Percentiles rank a stretch among this genome's conserved stretches.
Evolutionary conservation across 2,113 vertebrate species (phyloP).

Genomic region (Sturnus vulgaris): DNA sequence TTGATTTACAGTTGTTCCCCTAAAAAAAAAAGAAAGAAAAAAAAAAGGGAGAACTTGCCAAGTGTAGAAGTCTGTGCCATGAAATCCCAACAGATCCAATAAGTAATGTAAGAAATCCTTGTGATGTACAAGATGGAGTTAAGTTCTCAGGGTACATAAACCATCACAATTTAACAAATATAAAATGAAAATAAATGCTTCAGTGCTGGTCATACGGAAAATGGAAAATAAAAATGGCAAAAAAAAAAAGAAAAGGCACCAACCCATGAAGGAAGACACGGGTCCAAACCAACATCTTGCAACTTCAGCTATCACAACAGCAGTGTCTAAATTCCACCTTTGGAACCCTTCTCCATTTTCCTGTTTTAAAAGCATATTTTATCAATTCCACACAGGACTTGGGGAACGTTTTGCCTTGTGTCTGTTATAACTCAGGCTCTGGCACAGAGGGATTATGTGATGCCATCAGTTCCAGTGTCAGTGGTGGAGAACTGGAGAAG

Average conservation of each 20-base stretch:
- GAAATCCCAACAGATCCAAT: background rate
- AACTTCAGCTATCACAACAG: background rate
- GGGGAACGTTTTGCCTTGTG: background rate
- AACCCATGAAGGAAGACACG: background rate
- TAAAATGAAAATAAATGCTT: background rate
- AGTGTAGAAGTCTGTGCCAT: background rate
- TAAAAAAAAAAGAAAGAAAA: background rate
- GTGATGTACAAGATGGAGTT: background rate
- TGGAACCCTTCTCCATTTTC: background rate
- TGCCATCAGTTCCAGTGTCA: background rate
- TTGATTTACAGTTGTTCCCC: background rate
- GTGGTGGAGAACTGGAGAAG: background rate
- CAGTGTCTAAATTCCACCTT: background rate
- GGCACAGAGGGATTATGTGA: background rate
- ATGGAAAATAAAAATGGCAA: background rate
- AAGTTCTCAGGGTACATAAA: background rate
- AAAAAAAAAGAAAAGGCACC: background rate
- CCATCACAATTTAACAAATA: background rate
- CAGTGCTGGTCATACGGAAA: background rate
- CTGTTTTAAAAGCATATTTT: background rate
- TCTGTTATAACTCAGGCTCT: background rate
- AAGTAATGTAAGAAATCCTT: background rate
- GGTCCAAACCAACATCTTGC: background rate
- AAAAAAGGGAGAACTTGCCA: background rate
- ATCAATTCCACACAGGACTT: background rate